Evolutionary conservation across 92 coral and sea anemone species (phyloP).

Genomic region (Epizoanthus ramosus): DNA sequence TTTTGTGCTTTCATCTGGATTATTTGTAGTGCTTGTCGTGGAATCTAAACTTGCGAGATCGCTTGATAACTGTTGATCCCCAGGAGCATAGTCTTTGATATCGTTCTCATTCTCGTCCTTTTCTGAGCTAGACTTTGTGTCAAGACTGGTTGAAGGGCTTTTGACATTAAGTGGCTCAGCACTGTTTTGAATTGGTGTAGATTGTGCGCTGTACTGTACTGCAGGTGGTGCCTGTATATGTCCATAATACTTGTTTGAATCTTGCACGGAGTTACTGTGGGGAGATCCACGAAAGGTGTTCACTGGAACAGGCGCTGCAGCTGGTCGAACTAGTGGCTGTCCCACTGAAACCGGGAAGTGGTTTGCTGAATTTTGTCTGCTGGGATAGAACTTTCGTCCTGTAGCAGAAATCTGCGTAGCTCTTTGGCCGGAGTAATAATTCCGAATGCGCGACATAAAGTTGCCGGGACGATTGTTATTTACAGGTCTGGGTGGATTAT

Average conservation of each 20-base stretch:
- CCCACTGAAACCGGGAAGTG: constrained; percentile 21
- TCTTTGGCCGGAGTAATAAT: constrained; percentile 10
- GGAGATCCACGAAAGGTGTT: constrained; percentile 9
- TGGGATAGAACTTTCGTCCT: constrained; percentile 3
- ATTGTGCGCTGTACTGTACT: background rate
- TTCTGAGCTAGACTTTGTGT: background rate
- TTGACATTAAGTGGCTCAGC: background rate
- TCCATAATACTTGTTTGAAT: background rate
- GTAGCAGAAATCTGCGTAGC: background rate
- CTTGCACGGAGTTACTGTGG: constrained; percentile 16
- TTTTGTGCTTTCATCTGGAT: constrained; percentile 3
- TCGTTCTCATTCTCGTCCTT: constrained; percentile 3
- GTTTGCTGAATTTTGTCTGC: background rate
- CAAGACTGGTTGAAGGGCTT: background rate
- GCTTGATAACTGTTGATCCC: background rate
- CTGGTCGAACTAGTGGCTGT: constrained; percentile 22
- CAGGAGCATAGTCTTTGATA: background rate
- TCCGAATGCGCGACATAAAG: constrained; percentile 12
- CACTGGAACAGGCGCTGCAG: background rate
- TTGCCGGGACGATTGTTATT: constrained; percentile 25
- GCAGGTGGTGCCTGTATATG: background rate
- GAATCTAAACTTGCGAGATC: constrained; percentile 23
- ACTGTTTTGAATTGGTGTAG: constrained; percentile 2
- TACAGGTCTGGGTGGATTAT: background rate
- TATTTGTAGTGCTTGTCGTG: background rate